Percentiles rank a stretch among this genome's conserved stretches.
These are phyloP conservation scores for Ophioninae sp. DNA, from an alignment of 2,888 invertebrate genomes.

Conservation along the genomic window DNA sequence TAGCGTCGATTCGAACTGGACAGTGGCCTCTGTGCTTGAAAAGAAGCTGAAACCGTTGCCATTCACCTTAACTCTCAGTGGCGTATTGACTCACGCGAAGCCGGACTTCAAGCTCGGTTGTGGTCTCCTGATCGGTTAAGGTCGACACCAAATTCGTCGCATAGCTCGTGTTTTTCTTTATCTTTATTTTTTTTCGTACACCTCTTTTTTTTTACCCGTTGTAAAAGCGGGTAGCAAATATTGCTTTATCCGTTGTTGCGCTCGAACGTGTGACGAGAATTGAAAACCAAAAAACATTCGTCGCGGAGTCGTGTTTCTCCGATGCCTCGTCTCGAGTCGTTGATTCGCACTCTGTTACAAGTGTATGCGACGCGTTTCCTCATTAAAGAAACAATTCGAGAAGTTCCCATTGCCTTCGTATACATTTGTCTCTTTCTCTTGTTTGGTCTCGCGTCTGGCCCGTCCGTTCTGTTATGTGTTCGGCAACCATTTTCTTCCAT, in stretches of 20 bases:
- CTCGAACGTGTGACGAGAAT: neutral
- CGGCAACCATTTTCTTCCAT: neutral
- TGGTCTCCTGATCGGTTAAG: constrained; percentile 95
- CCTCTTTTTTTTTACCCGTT: constrained; percentile 46
- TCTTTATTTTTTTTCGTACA: constrained; percentile 12
- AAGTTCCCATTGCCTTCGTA: constrained; percentile 40
- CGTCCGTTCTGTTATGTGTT: neutral
- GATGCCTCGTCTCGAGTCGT: constrained; percentile 40
- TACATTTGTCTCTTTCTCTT: constrained; percentile 11
- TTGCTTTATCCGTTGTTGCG: constrained; percentile 5
- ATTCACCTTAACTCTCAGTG: constrained; percentile 95
- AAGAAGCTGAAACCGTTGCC: constrained; percentile 96
- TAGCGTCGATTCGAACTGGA: constrained; percentile 96
- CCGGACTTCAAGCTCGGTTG: constrained; percentile 96
- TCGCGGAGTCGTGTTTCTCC: constrained; percentile 2
- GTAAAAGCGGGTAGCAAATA: constrained; percentile 35
- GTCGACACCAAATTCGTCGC: constrained; percentile 39
- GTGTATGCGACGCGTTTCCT: constrained; percentile 57
- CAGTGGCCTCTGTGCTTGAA: constrained; percentile 95
- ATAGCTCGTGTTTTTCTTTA: constrained; percentile 54
- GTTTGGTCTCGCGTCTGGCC: neutral
- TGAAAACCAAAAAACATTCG: constrained; percentile 4
- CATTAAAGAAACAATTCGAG: constrained; percentile 56
- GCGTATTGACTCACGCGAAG: constrained; percentile 95
- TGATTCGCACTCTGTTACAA: constrained; percentile 45